Evolutionary conservation across 2,888 invertebrate species (phyloP).

Genomic region (Pteria penguin): DNA sequence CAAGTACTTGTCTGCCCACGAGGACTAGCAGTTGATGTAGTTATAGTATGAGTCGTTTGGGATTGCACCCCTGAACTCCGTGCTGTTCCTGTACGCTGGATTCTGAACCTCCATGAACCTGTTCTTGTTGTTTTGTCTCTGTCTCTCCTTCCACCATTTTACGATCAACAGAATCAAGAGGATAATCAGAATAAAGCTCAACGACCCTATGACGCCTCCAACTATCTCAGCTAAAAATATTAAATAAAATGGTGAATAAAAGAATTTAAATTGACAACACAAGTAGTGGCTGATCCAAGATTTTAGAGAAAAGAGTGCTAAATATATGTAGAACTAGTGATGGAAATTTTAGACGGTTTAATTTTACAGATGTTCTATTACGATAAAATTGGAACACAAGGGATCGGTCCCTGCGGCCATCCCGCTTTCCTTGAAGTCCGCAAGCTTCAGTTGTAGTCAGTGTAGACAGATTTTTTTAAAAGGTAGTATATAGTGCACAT

Average conservation of each 20-base stretch:
- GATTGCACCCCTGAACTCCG: conserved; percentile 49
- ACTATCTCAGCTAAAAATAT: conserved; percentile 72
- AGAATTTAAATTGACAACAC: not conserved
- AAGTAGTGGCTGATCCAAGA: not conserved
- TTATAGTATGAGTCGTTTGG: conserved; percentile 36
- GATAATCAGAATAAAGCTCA: conserved; percentile 69
- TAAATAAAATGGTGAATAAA: conserved; percentile 1
- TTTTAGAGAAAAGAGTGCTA: not conserved
- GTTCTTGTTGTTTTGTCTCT: conserved; percentile 56
- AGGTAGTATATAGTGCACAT: too few relatives aligned
- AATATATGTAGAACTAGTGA: too few relatives aligned
- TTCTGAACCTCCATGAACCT: conserved; percentile 71
- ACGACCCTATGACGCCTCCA: conserved; percentile 75
- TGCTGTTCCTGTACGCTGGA: conserved; percentile 71
- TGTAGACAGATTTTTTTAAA: too few relatives aligned
- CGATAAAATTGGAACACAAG: too few relatives aligned
- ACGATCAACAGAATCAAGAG: conserved; percentile 69
- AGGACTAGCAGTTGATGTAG: conserved; percentile 36
- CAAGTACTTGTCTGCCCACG: too few relatives aligned
- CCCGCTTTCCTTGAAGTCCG: too few relatives aligned
- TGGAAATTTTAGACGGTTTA: too few relatives aligned
- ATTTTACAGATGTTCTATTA: too few relatives aligned
- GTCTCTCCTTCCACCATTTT: conserved; percentile 64
- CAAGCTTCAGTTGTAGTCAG: too few relatives aligned
- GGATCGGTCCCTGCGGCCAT: too few relatives aligned